Percentiles rank a stretch among this genome's conserved stretches.
Conservation (phyloP, 2,113 vertebrate genomes). For the Prietella phreatophila region DNA sequence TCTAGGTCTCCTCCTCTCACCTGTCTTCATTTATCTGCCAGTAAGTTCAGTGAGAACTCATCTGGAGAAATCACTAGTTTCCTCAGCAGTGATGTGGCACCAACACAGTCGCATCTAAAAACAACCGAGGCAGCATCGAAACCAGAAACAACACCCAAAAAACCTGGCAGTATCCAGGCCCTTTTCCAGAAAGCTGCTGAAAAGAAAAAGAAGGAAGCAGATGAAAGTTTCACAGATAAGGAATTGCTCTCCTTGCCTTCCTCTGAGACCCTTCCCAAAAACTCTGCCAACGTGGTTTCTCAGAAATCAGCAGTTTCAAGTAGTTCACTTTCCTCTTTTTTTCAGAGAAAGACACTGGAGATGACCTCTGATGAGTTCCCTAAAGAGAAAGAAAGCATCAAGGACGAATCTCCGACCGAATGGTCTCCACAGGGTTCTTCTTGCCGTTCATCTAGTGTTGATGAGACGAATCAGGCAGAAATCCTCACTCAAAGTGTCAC, state of each 20-base stretch:
- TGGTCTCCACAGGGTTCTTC: background rate
- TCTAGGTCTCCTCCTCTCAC: conserved; percentile 86
- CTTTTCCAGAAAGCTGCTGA: conserved; percentile 82
- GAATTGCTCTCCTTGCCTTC: background rate
- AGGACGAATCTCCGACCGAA: background rate
- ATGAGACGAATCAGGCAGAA: background rate
- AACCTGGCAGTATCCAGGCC: conserved; percentile 73
- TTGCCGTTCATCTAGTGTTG: background rate
- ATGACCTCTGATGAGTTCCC: conserved; percentile 9
- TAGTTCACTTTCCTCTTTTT: conserved; percentile 65
- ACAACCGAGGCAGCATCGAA: conserved; percentile 50
- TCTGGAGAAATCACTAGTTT: conserved; percentile 79
- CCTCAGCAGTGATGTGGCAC: conserved; percentile 70
- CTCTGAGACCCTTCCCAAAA: background rate
- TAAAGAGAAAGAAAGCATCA: background rate
- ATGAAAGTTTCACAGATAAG: conserved; percentile 2
- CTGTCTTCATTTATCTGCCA: conserved; percentile 82
- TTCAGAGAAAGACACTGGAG: conserved; percentile 63
- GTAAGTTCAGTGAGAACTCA: conserved; percentile 78
- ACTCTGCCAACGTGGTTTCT: background rate
- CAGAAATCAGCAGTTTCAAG: conserved; percentile 16
- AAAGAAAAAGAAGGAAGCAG: conserved; percentile 65
- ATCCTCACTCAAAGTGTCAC: background rate
- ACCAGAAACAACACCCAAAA: conserved; percentile 53
- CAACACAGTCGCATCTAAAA: conserved; percentile 58